phyloP scores from a whole-genome alignment of 2,888 invertebrate species.

The Polydrusus tereticollis region DNA sequence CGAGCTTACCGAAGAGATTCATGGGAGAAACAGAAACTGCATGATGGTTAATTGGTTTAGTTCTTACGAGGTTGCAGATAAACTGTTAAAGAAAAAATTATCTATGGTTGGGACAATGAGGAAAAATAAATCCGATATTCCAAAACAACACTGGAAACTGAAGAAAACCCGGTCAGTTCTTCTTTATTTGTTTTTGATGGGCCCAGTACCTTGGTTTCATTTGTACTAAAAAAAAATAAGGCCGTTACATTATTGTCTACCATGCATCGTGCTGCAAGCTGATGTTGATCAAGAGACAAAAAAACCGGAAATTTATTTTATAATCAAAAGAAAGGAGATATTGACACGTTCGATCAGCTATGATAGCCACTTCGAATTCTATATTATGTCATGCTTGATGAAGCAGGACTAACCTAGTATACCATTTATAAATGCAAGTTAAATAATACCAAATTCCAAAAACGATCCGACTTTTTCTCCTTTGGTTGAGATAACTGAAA shows the following conservation, averaged over 20 bases:
- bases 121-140: slow-evolving; percentile 35
- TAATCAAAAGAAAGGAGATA: slow-evolving; percentile 51
- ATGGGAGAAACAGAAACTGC: slow-evolving; percentile 19
- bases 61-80: slow-evolving; percentile 30
- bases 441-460: slow-evolving; percentile 4
- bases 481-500: not conserved
- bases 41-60: slow-evolving; percentile 38
- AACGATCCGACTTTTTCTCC: not conserved
- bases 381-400: slow-evolving; percentile 52
- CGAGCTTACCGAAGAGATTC: slow-evolving; percentile 26
- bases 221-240: slow-evolving; percentile 29
- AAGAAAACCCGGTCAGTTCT: slow-evolving; percentile 20
- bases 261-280: slow-evolving; percentile 46
- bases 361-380: slow-evolving; percentile 53
- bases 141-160: slow-evolving; percentile 22
- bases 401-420: slow-evolving; percentile 47
- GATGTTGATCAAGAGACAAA: slow-evolving; percentile 33
- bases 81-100: slow-evolving; percentile 28
- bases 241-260: slow-evolving; percentile 36
- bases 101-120: slow-evolving; percentile 20
- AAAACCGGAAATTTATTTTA: slow-evolving; percentile 48
- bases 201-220: slow-evolving; percentile 28
- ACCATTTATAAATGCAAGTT: slow-evolving; percentile 29
- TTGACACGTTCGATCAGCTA: slow-evolving; percentile 53
- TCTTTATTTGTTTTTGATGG: slow-evolving; percentile 36